These are phyloP conservation scores for human (Homo sapiens) DNA, from an alignment of 2,113 vertebrate species.

Conservation along the genomic window DNA sequence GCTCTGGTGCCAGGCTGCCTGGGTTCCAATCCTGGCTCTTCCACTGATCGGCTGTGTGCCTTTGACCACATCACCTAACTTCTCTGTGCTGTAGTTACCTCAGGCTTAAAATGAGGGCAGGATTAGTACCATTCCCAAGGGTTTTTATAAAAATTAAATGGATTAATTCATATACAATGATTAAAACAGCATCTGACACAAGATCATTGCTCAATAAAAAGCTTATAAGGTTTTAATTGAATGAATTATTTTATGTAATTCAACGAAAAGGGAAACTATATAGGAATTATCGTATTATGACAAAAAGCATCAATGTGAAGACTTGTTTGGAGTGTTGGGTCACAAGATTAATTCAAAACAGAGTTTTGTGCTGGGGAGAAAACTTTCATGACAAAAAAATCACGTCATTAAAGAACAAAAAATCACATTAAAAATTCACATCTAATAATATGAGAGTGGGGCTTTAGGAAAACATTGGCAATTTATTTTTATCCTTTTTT, in stretches of 20 bases:
- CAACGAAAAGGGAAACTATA: background rate
- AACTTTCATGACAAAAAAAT: background rate
- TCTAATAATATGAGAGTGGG: background rate
- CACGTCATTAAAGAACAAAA: too few species aligned
- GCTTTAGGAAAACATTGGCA: background rate
- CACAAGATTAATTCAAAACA: background rate
- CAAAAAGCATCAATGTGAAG: background rate
- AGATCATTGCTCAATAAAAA: background rate
- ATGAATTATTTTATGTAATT: background rate
- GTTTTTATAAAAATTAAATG: background rate
- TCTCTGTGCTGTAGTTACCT: background rate
- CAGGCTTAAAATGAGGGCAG: background rate
- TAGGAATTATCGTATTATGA: background rate
- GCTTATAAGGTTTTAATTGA: background rate
- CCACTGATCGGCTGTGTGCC: background rate
- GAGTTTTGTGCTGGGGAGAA: background rate
- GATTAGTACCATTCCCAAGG: background rate
- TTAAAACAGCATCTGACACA: background rate
- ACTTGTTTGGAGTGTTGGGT: background rate
- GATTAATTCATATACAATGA: background rate
- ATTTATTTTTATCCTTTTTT: conserved; percentile 12
- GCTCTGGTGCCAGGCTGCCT: background rate
- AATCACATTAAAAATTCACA: background rate
- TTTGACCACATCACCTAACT: background rate
- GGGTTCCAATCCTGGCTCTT: background rate